These are phyloP conservation scores for Trichogramma dendrolimi DNA, from an alignment of 2,888 invertebrate genomes.

Conservation along the genomic window DNA sequence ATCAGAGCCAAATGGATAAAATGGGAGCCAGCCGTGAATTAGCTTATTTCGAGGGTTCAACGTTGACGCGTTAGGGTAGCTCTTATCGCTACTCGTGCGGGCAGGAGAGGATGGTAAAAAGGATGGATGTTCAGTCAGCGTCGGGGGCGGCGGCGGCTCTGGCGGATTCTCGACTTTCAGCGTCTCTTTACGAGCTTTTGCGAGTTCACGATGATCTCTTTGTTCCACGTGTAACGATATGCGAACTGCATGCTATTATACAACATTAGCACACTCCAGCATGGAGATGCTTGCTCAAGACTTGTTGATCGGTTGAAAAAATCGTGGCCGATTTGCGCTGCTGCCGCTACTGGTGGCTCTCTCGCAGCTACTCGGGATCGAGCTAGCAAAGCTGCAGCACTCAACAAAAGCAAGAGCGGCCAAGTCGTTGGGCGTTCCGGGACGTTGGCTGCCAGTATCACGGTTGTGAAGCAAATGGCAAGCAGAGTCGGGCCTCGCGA, in stretches of 20 bases:
- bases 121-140: background rate
- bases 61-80: no score
- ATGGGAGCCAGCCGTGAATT: no score
- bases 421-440: no score
- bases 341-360: background rate
- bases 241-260: constrained; percentile 67
- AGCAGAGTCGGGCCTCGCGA: background rate
- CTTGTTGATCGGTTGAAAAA: background rate
- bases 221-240: constrained; percentile 88
- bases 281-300: constrained; percentile 43
- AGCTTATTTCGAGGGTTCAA: no score
- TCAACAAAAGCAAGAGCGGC: no score
- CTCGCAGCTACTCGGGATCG: no score
- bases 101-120: no score
- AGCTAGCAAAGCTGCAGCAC: no score
- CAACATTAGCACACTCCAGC: constrained; percentile 52
- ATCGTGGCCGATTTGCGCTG: background rate
- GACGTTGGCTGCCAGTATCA: constrained; percentile 33
- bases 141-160: constrained; percentile 24
- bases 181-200: constrained; percentile 91
- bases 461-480: constrained; percentile 13
- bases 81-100: no score
- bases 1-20: no score
- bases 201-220: constrained; percentile 88
- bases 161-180: constrained; percentile 54